Base-by-base conservation (phyloP, 2,113 vertebrate species). In the Hydropotes inermis region DNA sequence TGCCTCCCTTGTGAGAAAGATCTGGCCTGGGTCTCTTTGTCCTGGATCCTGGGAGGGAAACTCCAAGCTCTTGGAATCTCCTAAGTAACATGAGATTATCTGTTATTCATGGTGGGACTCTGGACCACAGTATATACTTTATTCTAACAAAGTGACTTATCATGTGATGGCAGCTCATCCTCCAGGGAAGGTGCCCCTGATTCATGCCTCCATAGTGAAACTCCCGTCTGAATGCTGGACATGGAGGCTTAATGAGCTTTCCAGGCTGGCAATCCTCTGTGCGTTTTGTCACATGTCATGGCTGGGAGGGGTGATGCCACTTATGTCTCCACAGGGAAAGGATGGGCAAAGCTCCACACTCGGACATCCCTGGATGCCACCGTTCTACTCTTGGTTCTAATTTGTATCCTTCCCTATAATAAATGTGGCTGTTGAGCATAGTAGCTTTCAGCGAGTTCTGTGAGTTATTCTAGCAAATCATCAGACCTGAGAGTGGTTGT, bases 181-280 rank as follows among this genome's bases (percentile, higher is more conserved):
- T 19, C 45, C 23, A 12, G 11, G 25, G 50, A 54, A 27, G 4
- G 2, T 33, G 33, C 25, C 33, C 17, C 17, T 28, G 76, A 82
- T 52, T 64, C 45, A 6, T 30, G 57, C 57, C 76, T 58, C 27
- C 45, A 10, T 4, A 82, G 36, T 47, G 76, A 82, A 39, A 82
- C 33, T 52, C 17, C 58, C 10, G 0, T 33, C 19, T 50, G 52
- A 25, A 52, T 1, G 14, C n/a, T 16, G n/a, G 14, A 28, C 82
- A 3, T 1, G 1, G n/a, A 10, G 14, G 52, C 23, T 39, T 1
- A 15, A n/a, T 3, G 36, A 54, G 7, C 16, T 43, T 67, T 61
- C 58, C 10, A 7, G n/a, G 58, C 30, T 43, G 90, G 47, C n/a
- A 33, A 7, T 21, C 15, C 33, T 21, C 57, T 39, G 78, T 89